These are phyloP conservation scores for Bombus breviceps DNA, from an alignment of 1,140 invertebrate genomes.

Conservation along the genomic window DNA sequence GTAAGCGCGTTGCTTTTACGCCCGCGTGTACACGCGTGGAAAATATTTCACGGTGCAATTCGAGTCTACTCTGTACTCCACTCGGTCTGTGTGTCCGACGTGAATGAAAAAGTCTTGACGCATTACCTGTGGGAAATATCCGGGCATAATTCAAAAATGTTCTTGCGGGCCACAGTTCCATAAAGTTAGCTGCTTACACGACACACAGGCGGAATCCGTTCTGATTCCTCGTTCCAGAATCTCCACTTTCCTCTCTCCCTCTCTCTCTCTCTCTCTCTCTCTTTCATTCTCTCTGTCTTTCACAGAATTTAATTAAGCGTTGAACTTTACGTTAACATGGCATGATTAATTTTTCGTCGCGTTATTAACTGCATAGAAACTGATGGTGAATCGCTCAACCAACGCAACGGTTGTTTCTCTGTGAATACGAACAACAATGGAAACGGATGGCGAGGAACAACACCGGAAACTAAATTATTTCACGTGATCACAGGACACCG, in stretches of 20 bases:
- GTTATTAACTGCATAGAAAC: not conserved
- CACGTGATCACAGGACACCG: not conserved
- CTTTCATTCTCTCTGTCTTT: no score
- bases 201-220: slow-evolving; percentile 30
- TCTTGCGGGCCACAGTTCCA: not conserved
- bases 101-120: slow-evolving; percentile 37
- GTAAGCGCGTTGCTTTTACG: slow-evolving; percentile 3
- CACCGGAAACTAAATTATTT: not conserved
- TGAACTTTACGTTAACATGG: slow-evolving; percentile 13
- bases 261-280: not conserved
- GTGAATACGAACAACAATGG: no score
- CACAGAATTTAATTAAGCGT: slow-evolving; percentile 63
- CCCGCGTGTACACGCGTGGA: not conserved
- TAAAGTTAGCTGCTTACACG: slow-evolving; percentile 14
- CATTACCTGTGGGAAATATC: slow-evolving; percentile 34
- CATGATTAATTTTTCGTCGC: slow-evolving; percentile 46
- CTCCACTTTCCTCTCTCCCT: not conserved
- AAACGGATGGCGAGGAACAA: not conserved
- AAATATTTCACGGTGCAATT: slow-evolving; percentile 12
- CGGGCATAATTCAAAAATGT: slow-evolving; percentile 41
- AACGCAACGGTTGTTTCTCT: not conserved
- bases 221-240: not conserved
- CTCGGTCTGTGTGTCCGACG: not conserved
- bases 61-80: not conserved
- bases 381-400: not conserved